phyloP scores from a whole-genome alignment of 2,888 invertebrate species.

The Cerastis leucographa region DNA sequence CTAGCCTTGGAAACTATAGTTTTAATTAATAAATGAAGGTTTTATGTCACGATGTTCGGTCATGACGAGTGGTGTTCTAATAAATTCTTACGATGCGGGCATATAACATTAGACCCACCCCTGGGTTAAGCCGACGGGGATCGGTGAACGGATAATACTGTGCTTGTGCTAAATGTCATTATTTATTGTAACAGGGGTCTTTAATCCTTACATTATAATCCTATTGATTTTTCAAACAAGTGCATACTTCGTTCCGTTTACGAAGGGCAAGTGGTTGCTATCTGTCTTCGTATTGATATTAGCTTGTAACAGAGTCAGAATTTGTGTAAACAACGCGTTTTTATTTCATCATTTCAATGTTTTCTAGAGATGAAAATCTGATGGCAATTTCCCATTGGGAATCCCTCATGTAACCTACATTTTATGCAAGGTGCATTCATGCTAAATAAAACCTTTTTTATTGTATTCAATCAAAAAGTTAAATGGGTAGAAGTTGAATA shows the following conservation, averaged over 20 bases:
- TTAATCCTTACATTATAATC: constrained; percentile 24
- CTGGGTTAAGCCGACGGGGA: constrained; percentile 66
- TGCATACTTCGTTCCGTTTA: neutral
- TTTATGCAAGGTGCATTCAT: neutral
- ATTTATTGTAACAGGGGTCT: constrained; percentile 63
- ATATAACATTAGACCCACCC: constrained; percentile 71
- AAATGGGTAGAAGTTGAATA: constrained; percentile 12
- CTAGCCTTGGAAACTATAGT: constrained; percentile 22
- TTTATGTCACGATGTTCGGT: constrained; percentile 52
- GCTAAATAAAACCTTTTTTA: neutral
- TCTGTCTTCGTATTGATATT: neutral
- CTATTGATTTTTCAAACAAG: constrained; percentile 39
- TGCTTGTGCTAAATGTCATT: constrained; percentile 71
- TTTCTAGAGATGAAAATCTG: neutral
- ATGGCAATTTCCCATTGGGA: neutral
- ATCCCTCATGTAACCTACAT: neutral
- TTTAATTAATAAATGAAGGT: constrained; percentile 20
- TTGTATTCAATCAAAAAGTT: neutral
- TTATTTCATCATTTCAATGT: constrained; percentile 3
- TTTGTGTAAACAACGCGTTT: neutral
- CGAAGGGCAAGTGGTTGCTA: neutral
- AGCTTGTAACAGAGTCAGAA: neutral
- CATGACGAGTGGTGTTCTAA: constrained; percentile 41
- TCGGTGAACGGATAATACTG: constrained; percentile 68
- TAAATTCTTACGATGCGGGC: constrained; percentile 73